Conservation (phyloP, 92 coral and sea anemone genomes). For the Porites lobata region DNA sequence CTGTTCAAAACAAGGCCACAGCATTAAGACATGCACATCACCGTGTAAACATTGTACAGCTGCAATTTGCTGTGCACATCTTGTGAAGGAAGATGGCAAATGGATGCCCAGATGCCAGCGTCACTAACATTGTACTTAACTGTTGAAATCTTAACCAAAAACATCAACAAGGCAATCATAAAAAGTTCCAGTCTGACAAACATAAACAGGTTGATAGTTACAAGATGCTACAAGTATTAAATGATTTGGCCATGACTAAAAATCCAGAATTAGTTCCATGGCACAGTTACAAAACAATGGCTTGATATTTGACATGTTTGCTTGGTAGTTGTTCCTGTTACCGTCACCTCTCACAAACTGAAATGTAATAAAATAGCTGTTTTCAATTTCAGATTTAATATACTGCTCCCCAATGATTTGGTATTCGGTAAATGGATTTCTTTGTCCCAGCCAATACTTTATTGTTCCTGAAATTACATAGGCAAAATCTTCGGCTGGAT, state of each 20-base stretch:
- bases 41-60: conserved; percentile 55
- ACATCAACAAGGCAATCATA: too few species aligned
- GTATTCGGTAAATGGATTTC: conserved; percentile 50
- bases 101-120: conserved; percentile 39
- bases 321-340: conserved; percentile 49
- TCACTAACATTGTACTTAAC: neutral
- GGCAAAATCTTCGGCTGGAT: conserved; percentile 61
- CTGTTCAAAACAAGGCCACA: conserved; percentile 61
- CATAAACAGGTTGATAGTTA: too few species aligned
- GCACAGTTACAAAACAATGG: neutral
- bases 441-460: conserved; percentile 54
- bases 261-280: neutral
- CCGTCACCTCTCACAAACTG: conserved; percentile 77
- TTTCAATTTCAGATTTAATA: conserved; percentile 57
- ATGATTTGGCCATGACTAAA: neutral
- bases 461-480: conserved; percentile 69
- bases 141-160: too few species aligned
- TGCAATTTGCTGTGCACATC: conserved; percentile 67
- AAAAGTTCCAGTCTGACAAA: too few species aligned
- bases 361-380: conserved; percentile 27
- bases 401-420: conserved; percentile 45
- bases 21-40: conserved; percentile 70
- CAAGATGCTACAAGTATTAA: too few species aligned
- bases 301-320: conserved; percentile 5
- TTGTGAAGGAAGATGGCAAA: conserved; percentile 64